phyloP scores from a whole-genome alignment of 2,888 invertebrate genomes.

The Willowsia nigromaculata region DNA sequence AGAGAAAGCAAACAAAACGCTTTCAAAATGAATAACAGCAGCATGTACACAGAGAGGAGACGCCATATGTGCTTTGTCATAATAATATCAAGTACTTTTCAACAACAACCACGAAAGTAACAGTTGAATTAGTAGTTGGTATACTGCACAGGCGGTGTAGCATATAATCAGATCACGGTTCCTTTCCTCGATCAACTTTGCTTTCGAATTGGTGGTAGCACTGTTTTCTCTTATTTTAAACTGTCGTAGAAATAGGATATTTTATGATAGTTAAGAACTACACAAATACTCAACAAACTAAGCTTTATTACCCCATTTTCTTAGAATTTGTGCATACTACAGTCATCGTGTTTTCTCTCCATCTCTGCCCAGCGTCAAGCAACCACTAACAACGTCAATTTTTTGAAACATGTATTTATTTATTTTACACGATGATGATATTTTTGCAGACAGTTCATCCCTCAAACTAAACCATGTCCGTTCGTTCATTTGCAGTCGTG shows the following conservation, averaged over 20 bases:
- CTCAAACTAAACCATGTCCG: background rate
- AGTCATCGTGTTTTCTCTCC: background rate
- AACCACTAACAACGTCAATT: background rate
- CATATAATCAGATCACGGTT: background rate
- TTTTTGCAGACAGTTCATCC: slow-evolving; percentile 13
- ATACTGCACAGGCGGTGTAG: background rate
- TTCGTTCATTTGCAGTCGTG: background rate
- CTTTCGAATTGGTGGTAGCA: no score
- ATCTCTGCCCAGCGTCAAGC: background rate
- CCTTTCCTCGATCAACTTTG: background rate
- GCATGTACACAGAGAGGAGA: background rate
- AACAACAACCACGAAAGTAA: slow-evolving; percentile 40
- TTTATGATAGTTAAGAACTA: background rate
- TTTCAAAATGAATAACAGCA: background rate
- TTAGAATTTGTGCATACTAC: no score
- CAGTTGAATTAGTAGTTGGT: background rate
- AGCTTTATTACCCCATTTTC: background rate
- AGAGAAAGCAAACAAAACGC: slow-evolving; percentile 50
- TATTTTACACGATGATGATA: background rate
- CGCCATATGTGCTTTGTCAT: slow-evolving; percentile 71
- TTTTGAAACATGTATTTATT: slow-evolving; percentile 6
- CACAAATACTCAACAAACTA: background rate
- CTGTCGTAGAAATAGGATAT: background rate
- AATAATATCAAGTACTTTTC: slow-evolving; percentile 63
- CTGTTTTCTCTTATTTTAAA: background rate